Conservation (phyloP, 2,797 vertebrate genomes). For the Enteromius viviparus region DNA sequence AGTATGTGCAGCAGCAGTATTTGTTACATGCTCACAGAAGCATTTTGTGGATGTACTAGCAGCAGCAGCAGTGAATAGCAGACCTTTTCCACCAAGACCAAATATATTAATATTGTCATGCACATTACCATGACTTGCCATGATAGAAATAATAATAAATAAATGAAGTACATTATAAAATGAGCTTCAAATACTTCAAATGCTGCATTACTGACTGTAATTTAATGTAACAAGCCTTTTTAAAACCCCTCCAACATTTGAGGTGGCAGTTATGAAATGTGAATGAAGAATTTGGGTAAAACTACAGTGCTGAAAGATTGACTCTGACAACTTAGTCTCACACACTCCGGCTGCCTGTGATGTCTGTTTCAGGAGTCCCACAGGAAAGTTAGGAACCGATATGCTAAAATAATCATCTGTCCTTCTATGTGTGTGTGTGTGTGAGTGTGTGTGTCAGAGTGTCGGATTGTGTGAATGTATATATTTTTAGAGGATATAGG, state of each 20-base stretch:
- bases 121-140: background rate
- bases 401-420: constrained; percentile 75
- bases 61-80: background rate
- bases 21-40: background rate
- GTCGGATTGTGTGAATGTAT: constrained; percentile 17
- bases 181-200: background rate
- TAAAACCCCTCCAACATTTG: constrained; percentile 37
- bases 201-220: constrained; percentile 42
- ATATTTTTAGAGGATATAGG: constrained; percentile 29
- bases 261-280: constrained; percentile 63
- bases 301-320: constrained; percentile 63
- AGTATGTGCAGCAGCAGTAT: background rate
- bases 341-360: constrained; percentile 59
- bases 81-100: background rate
- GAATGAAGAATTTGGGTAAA: constrained; percentile 64
- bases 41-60: background rate
- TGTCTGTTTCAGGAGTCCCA: constrained; percentile 75
- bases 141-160: background rate
- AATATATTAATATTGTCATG: background rate
- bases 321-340: constrained; percentile 67
- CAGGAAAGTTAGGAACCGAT: constrained; percentile 65
- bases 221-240: constrained; percentile 45
- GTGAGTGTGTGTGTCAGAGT: constrained; percentile 22
- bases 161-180: background rate
- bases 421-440: constrained; percentile 41